Conservation (phyloP, 2,113 vertebrate species). For the Alexandromys fortis region DNA sequence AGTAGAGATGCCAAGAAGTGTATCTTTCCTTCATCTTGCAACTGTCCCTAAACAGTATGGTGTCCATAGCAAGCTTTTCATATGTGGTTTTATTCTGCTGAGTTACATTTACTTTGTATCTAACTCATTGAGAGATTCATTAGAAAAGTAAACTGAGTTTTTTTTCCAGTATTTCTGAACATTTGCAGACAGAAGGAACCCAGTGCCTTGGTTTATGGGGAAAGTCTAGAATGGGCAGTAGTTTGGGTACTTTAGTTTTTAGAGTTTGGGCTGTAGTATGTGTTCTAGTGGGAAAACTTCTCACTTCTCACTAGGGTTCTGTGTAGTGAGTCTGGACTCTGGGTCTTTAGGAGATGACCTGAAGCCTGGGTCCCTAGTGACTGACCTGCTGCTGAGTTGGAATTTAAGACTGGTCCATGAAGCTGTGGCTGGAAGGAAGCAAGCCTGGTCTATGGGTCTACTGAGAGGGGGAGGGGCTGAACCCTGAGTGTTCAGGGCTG, state of each 20-base stretch:
- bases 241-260: too few species aligned
- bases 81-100: neutral
- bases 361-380: neutral
- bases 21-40: neutral
- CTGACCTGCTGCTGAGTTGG: neutral
- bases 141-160: neutral
- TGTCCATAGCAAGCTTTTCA: neutral
- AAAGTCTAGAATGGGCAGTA: neutral
- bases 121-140: neutral
- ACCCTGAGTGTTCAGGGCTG: neutral
- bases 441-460: neutral
- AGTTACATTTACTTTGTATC: neutral
- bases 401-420: neutral
- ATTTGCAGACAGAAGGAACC: neutral
- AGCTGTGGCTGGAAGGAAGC: neutral
- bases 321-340: neutral
- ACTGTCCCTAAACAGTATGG: neutral
- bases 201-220: neutral
- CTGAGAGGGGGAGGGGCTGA: accelerated
- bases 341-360: neutral
- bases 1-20: neutral
- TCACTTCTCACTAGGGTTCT: neutral
- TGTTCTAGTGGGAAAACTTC: neutral
- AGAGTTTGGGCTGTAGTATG: neutral
- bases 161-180: neutral